Percentiles rank a stretch among this genome's conserved stretches.
phyloP scores from a whole-genome alignment of 2,888 invertebrate genomes.

The Diaperis boleti region DNA sequence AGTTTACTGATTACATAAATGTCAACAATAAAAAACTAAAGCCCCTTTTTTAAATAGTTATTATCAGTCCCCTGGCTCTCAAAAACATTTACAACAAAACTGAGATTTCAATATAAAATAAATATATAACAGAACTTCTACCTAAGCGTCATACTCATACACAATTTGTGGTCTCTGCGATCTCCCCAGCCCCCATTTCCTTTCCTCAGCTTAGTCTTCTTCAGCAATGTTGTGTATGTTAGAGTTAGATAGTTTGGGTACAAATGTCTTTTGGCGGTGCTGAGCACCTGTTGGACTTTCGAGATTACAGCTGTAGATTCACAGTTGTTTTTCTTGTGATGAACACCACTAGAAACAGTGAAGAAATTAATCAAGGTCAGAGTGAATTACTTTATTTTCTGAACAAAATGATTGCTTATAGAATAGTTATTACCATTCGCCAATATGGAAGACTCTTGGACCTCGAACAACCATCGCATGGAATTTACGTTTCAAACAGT shows the following conservation, averaged over 20 bases:
- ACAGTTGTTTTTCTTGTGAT: conserved; percentile 94
- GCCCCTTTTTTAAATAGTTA: conserved; percentile 19
- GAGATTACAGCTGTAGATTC: conserved; percentile 87
- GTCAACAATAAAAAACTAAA: conserved; percentile 19
- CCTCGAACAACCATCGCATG: conserved; percentile 92
- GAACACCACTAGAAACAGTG: conserved; percentile 86
- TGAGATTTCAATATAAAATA: conserved; percentile 16
- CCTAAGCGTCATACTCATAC: conserved; percentile 77
- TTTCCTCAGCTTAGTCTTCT: conserved; percentile 82
- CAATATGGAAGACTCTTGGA: conserved; percentile 97
- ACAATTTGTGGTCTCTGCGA: conserved; percentile 83
- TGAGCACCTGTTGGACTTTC: conserved; percentile 84
- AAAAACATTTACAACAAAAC: conserved; percentile 29
- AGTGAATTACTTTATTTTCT: too few species aligned
- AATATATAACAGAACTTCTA: conserved; percentile 47
- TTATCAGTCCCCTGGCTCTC: conserved; percentile 40
- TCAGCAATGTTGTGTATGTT: conserved; percentile 75
- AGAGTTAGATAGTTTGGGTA: conserved; percentile 78
- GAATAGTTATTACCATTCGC: conserved; percentile 82
- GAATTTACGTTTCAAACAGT: conserved; percentile 80
- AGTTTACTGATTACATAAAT: conserved; percentile 15
- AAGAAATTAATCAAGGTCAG: too few species aligned
- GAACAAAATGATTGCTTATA: neutral
- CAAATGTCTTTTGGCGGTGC: conserved; percentile 77
- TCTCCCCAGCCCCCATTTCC: conserved; percentile 99